phyloP scores from a whole-genome alignment of 2,113 vertebrate species.

The cattle (Bos taurus) region ARS-UCD2.0 NC_037336.1:92320001-92320500 shows the following conservation, averaged over 20 bases:
- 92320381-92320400: background rate
- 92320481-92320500: background rate
- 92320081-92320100: background rate
- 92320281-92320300: constrained; percentile 12
- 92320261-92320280: background rate
- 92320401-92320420: background rate
- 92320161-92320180: background rate
- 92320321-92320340: constrained; percentile 17
- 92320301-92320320: constrained; percentile 28
- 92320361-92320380: background rate
- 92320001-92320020: background rate
- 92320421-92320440: background rate
- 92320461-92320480: background rate
- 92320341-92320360: background rate
- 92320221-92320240: background rate
- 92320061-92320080: background rate
- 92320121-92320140: constrained; percentile 20
- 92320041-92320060: background rate
- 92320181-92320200: constrained; percentile 1
- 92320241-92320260: constrained; percentile 14
- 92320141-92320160: background rate
- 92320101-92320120: constrained; percentile 45
- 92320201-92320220: background rate
- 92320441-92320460: background rate
- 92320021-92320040: background rate